phyloP scores from a whole-genome alignment of 2,113 vertebrate species.

The Pterophyllum scalare region DNA sequence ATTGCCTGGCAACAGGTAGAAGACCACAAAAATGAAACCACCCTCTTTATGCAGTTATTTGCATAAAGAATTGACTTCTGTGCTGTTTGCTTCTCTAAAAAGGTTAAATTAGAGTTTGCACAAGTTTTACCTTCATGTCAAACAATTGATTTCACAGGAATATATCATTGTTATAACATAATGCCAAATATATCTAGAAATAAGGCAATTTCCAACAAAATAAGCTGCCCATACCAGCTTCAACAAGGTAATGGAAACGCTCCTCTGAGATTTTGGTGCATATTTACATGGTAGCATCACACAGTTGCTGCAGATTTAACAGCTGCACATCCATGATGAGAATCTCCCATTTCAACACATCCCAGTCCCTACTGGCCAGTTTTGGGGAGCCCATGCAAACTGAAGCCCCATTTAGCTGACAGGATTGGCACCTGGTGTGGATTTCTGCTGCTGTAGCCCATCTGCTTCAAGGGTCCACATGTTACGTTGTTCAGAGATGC shows the following conservation, averaged over 20 bases:
- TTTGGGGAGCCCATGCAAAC: too few relatives aligned
- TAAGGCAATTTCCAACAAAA: too few relatives aligned
- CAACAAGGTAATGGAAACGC: neutral
- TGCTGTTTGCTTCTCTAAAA: neutral
- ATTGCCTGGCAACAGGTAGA: neutral
- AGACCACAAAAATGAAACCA: neutral
- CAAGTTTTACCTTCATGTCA: neutral
- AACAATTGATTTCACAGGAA: neutral
- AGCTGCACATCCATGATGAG: neutral
- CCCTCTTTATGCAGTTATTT: neutral
- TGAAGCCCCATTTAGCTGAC: too few relatives aligned
- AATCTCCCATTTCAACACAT: neutral
- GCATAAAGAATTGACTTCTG: neutral
- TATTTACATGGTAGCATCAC: too few relatives aligned
- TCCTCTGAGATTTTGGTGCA: neutral
- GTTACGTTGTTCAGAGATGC: too few relatives aligned
- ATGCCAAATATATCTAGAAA: too few relatives aligned
- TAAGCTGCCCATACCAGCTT: too few relatives aligned
- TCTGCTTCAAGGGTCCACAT: too few relatives aligned
- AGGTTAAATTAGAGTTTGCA: neutral
- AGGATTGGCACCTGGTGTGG: too few relatives aligned
- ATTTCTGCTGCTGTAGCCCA: too few relatives aligned
- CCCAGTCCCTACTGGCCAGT: too few relatives aligned
- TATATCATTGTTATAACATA: neutral
- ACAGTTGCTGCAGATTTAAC: too few relatives aligned